Evolutionary conservation across 2,113 vertebrate genomes (phyloP).

Genomic region (Cyphomyrus discorhynchus): DNA sequence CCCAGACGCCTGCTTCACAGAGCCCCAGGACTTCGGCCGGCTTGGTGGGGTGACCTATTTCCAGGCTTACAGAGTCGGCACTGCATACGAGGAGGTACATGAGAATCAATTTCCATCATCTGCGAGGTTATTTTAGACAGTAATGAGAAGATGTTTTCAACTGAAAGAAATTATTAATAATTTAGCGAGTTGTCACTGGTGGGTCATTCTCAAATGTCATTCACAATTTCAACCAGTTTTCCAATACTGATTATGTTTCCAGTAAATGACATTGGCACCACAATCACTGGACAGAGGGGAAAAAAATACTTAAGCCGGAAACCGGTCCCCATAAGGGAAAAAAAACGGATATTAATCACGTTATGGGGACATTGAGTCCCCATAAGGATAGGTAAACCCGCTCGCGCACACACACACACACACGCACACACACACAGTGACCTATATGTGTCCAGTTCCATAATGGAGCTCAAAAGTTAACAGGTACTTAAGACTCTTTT

Average conservation of each 20-base stretch:
- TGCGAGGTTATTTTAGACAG: not conserved
- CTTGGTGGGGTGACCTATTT: not conserved
- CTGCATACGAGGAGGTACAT: not conserved
- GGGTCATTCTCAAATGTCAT: not conserved
- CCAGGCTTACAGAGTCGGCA: not conserved
- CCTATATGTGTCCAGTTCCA: not conserved
- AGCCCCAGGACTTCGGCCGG: not conserved
- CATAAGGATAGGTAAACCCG: too few species aligned
- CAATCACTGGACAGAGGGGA: not conserved
- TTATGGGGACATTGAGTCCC: too few species aligned
- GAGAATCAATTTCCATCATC: conserved; percentile 14
- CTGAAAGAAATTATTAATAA: conserved; percentile 11
- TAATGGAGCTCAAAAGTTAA: not conserved
- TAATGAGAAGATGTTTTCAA: conserved; percentile 5
- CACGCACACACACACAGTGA: not conserved
- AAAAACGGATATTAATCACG: too few species aligned
- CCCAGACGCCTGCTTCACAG: not conserved
- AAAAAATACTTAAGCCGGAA: not conserved
- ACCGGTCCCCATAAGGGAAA: not conserved
- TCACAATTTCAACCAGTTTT: conserved; percentile 10
- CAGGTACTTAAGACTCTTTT: not conserved
- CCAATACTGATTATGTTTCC: not conserved
- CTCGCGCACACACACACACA: too few species aligned
- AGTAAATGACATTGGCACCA: not conserved
- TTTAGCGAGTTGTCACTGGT: not conserved